Evolutionary conservation across 2,888 invertebrate genomes (phyloP).

Genomic region (Eulithis prunata): DNA sequence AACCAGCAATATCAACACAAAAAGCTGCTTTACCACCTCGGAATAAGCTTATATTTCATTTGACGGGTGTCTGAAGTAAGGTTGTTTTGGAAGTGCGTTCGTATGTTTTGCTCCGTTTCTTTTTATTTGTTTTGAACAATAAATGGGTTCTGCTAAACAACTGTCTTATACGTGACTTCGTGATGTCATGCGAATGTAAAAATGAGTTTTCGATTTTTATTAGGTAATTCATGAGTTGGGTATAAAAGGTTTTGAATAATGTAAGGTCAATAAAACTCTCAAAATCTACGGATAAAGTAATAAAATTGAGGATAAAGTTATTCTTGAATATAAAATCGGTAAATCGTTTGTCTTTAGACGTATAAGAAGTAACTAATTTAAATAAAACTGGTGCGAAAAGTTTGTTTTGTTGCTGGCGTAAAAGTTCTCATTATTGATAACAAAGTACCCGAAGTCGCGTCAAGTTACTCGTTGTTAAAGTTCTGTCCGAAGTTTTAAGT

Average conservation of each 20-base stretch:
- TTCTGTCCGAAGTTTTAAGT: too few relatives aligned
- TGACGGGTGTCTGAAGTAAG: slow-evolving; percentile 35
- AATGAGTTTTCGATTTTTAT: slow-evolving; percentile 65
- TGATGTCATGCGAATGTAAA: slow-evolving; percentile 63
- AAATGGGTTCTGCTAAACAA: slow-evolving; percentile 70
- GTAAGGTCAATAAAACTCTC: slow-evolving; percentile 51
- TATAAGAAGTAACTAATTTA: slow-evolving; percentile 9
- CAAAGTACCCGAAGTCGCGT: too few relatives aligned
- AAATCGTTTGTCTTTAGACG: slow-evolving; percentile 15
- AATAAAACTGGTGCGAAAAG: slow-evolving; percentile 1
- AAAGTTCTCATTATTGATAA: too few relatives aligned
- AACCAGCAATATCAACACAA: slow-evolving; percentile 32
- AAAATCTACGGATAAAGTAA: slow-evolving; percentile 50
- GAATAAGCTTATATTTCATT: slow-evolving; percentile 42
- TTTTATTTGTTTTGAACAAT: slow-evolving; percentile 77
- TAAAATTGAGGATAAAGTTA: slow-evolving; percentile 47
- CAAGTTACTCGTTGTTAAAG: too few relatives aligned
- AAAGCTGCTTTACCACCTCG: slow-evolving; percentile 42
- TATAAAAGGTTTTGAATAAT: slow-evolving; percentile 59
- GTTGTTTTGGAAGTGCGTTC: slow-evolving; percentile 48
- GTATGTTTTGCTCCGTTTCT: slow-evolving; percentile 61
- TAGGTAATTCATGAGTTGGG: slow-evolving; percentile 61
- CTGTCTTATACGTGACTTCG: slow-evolving; percentile 66
- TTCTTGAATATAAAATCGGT: slow-evolving; percentile 45
- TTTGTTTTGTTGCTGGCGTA: too few relatives aligned